These are phyloP conservation scores for Aurelia coerulea DNA, from an alignment of 30 jellyfish, hydroid and myxozoan genomes.

Conservation along the genomic window DNA sequence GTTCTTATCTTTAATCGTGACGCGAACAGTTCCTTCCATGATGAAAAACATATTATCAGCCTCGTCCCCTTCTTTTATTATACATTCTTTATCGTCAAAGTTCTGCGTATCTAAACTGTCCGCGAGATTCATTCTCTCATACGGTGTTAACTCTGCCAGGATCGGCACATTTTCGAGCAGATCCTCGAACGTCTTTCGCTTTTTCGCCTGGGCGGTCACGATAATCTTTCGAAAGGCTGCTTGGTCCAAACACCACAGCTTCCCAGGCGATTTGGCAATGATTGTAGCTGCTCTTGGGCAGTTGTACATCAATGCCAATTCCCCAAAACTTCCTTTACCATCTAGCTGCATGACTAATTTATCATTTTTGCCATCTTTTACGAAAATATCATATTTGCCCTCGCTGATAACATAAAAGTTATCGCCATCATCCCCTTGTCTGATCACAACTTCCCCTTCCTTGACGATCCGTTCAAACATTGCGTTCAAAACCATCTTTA, in stretches of 20 bases:
- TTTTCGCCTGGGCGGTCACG: slow-evolving; percentile 91
- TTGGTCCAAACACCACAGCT: slow-evolving; percentile 96
- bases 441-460: slow-evolving; percentile 82
- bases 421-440: slow-evolving; percentile 99
- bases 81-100: slow-evolving; percentile 71
- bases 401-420: slow-evolving; percentile 92
- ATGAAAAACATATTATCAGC: slow-evolving; percentile 92
- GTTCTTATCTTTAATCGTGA: slow-evolving; percentile 66
- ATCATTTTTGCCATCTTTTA: slow-evolving; percentile 69
- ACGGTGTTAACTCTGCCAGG: slow-evolving; percentile 82
- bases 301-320: slow-evolving; percentile 90
- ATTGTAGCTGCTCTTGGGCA: slow-evolving; percentile 98
- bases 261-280: slow-evolving; percentile 86
- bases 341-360: slow-evolving; percentile 84
- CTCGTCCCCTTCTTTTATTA: slow-evolving; percentile 81
- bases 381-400: slow-evolving; percentile 85
- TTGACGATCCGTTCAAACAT: slow-evolving; percentile 92
- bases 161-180: slow-evolving; percentile 87
- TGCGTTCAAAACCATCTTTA: slow-evolving; percentile 72
- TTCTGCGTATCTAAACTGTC: slow-evolving; percentile 86
- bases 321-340: slow-evolving; percentile 96
- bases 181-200: slow-evolving; percentile 84
- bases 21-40: slow-evolving; percentile 88
- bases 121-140: slow-evolving; percentile 94
- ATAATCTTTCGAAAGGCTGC: slow-evolving; percentile 87